These are phyloP conservation scores for Halictus rubicundus DNA, from an alignment of 1,140 invertebrate species.

Conservation along the genomic window DNA sequence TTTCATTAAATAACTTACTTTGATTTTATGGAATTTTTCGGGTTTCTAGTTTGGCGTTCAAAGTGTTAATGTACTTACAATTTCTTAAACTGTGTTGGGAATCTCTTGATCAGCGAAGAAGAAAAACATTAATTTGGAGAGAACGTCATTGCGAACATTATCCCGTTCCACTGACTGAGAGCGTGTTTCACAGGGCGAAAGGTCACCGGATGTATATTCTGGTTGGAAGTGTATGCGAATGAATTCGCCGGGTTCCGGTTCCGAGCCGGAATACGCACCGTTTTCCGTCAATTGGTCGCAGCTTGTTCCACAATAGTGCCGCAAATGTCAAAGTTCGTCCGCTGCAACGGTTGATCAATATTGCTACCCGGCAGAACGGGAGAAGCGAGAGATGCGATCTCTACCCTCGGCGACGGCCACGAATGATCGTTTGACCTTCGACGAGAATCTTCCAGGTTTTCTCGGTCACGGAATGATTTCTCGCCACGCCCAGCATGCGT, in stretches of 20 bases:
- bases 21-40: no score
- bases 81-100: no score
- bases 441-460: slow-evolving; percentile 16
- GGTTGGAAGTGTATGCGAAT: not conserved
- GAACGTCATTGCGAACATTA: no score
- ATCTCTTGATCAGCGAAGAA: no score
- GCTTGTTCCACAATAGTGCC: not conserved
- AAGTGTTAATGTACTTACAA: no score
- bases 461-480: not conserved
- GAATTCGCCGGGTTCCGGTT: not conserved
- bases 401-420: not conserved
- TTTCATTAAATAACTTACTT: no score
- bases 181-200: no score
- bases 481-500: slow-evolving; percentile 33
- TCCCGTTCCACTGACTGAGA: no score
- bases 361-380: not conserved
- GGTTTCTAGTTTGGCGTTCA: no score
- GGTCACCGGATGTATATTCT: no score
- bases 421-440: slow-evolving; percentile 32
- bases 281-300: not conserved
- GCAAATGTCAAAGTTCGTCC: slow-evolving; percentile 44
- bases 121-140: no score
- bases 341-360: slow-evolving; percentile 25
- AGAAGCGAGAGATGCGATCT: not conserved
- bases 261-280: not conserved